Evolutionary conservation across 2,888 invertebrate genomes (phyloP), one percentile per base, ranked within the genome.

Genomic region (Eubasilissa splendida): DNA sequence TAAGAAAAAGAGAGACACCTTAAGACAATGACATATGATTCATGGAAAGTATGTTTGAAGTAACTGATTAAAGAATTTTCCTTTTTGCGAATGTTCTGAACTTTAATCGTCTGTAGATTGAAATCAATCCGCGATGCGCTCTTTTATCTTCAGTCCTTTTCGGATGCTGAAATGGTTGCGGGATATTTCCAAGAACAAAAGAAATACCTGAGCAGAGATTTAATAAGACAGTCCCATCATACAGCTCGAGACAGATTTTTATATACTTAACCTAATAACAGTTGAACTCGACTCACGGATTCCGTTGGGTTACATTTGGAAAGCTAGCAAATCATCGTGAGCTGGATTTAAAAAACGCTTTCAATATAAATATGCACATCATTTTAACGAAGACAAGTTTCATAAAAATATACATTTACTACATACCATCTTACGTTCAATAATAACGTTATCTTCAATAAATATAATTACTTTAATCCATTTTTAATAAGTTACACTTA

Each of bases 211-310:
- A 70, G 31, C 14, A 52, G 70, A 53, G 70, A 70, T 70, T 70
- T 70, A 70, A 70, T 70, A 70, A 70, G 70, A 53, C 70, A 54
- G 54, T 9, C 68, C 50, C 54, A 54, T 70, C 70, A 70, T 54
- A 22, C 53, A 68, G 7, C 54, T 22, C 70, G 54, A n/a, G 54
- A 31, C 70, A 70, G 70, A 31, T 11, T 54, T 70, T 70, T 70
- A 12, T 70, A 12, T 54, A 54, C 70, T 70, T 70, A 70, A 70
- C 70, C 54, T 70, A 31, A 54, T 54, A 70, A 70, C 70, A 54
- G 14, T 70, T 70, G 70, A 70, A 70, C 70, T 54, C 70, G 22
- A 22, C 70, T 54, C 53, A 70, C 70, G 54, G 54, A 53, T 54
- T 54, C 68, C 50, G 42, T 8, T 68, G 68, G 10, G 12, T 68